Evolutionary conservation across 1,140 invertebrate genomes (phyloP).

Genomic region (Papilio helenus): DNA sequence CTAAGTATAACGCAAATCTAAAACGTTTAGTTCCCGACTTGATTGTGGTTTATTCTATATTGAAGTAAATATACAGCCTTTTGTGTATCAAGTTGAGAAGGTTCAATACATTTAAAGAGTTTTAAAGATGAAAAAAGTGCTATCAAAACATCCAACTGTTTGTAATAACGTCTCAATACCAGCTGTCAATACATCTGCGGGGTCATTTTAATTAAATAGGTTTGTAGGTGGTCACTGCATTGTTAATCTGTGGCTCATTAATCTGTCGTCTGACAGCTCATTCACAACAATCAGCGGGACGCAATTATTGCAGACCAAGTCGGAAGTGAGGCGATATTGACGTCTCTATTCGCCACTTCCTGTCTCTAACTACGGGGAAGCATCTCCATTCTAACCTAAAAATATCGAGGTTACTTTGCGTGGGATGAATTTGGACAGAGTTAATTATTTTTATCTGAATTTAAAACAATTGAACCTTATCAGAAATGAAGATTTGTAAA

Average conservation of each 20-base stretch:
- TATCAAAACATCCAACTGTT: not conserved
- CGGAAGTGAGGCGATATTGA: constrained; percentile 70
- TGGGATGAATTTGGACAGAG: not conserved
- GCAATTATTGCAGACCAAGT: constrained; percentile 54
- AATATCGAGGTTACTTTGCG: not conserved
- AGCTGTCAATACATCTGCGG: constrained; percentile 44
- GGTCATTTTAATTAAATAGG: constrained; percentile 34
- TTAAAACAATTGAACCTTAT: not conserved
- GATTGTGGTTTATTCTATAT: too few species aligned
- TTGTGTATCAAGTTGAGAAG: too few species aligned
- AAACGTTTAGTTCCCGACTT: too few species aligned
- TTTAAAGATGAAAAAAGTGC: not conserved
- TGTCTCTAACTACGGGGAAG: constrained; percentile 45
- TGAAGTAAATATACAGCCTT: too few species aligned
- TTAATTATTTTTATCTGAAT: not conserved
- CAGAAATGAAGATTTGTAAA: too few species aligned
- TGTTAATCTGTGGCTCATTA: constrained; percentile 68
- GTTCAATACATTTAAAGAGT: not conserved
- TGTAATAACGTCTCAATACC: constrained; percentile 31
- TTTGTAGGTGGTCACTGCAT: constrained; percentile 58
- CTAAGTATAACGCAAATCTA: too few species aligned
- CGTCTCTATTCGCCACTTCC: constrained; percentile 71
- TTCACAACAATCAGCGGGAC: constrained; percentile 79
- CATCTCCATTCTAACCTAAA: constrained; percentile 19
- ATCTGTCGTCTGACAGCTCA: constrained; percentile 69